Evolutionary conservation across 2,113 vertebrate species (phyloP), one percentile per base, ranked within the genome.

Genomic region (Macrotis lagotis): DNA sequence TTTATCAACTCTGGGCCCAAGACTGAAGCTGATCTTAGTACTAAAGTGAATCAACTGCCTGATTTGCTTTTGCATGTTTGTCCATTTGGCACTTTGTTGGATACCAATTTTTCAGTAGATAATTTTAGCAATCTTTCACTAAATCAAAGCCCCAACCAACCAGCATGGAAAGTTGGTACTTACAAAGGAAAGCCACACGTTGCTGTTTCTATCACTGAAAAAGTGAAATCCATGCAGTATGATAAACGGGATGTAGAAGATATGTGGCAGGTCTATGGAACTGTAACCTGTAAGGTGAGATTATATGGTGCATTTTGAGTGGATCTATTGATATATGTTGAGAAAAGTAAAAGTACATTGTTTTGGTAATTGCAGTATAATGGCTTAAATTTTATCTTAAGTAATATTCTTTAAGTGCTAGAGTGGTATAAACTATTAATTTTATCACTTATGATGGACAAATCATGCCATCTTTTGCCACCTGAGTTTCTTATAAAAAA

Each of bases 171-270:
- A 98, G 98, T 98, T 59, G 98, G 98, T 94, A 94, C 97, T 0
- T 99, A 99, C 96, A 99, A 98, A 90, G 99, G 99, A 89, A 99
- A 99, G 92, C 98, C 99, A 52, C 98, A 99, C n/a, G 99, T 99
- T 48, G 99, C 98, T 0, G 97, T 99, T 88, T 98, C 98, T 47
- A 98, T 99, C 95, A 98, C 97, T 8, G 99, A 99, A 98, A 99
- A 99, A 19, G 99, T 99, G 91, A 99, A 99, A 93, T 99, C 99
- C 50, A 99, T 99, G 99, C 99, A 99, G 92, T 99, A 99, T 74
- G 99, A 98, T 95, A 99, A 99, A 96, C 98, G 89, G 31, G 99
- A 98, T 92, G 97, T 98, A 92, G 99, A 99, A 94, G 99, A 99
- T 96, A 97, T 98, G 1, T 99, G 99, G 99, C 99, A 99, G 92